A percentile compares a stretch with the other conserved stretches of the same genome.
These are phyloP conservation scores for Chaetodon trifascialis DNA, from an alignment of 2,113 vertebrate species.

Conservation along the genomic window DNA sequence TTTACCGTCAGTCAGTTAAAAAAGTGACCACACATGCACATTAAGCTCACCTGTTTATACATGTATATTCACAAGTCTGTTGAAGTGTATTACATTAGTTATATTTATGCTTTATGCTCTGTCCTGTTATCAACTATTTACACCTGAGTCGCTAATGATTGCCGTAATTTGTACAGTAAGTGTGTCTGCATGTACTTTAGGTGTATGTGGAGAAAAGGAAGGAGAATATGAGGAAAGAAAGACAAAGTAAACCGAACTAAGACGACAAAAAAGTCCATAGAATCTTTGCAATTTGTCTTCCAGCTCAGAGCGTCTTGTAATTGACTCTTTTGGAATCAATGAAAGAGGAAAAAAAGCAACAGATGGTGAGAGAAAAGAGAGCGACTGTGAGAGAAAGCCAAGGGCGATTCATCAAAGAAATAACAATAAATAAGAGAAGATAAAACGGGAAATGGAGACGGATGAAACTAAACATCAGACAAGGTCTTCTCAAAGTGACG, in stretches of 20 bases:
- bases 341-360: slow-evolving; percentile 23
- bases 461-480: slow-evolving; percentile 39
- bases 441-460: slow-evolving; percentile 14
- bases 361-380: slow-evolving; percentile 36
- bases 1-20: no score
- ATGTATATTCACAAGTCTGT: neutral
- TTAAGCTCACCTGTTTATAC: neutral
- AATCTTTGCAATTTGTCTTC: neutral
- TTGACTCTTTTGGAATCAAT: slow-evolving; percentile 1
- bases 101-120: neutral
- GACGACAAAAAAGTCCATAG: neutral
- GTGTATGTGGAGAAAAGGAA: neutral
- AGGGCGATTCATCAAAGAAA: slow-evolving; percentile 54
- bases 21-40: neutral
- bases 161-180: neutral
- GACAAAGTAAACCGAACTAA: neutral
- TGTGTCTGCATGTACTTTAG: neutral
- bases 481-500: slow-evolving; percentile 56
- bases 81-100: neutral
- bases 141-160: neutral
- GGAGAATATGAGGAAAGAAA: neutral
- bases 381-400: slow-evolving; percentile 7
- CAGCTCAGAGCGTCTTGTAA: neutral
- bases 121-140: neutral
- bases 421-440: slow-evolving; percentile 26